A percentile compares a stretch with the other conserved stretches of the same genome.
phyloP scores from a whole-genome alignment of 2,113 vertebrate species.

The Onychostoma macrolepis region DNA sequence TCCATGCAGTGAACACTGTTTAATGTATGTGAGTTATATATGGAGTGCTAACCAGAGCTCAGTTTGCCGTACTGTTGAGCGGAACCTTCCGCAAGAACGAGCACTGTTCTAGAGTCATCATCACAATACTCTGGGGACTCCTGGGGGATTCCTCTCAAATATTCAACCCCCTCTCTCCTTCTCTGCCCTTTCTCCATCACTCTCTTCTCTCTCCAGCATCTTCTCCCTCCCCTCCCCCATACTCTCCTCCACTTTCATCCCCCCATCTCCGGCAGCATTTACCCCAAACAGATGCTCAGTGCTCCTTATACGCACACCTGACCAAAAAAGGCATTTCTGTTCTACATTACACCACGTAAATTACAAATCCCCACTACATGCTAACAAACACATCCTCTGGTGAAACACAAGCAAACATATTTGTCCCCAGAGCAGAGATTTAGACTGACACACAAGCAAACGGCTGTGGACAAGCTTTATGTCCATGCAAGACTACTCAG shows the following conservation, averaged over 20 bases:
- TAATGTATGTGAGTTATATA: neutral
- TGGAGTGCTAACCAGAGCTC: neutral
- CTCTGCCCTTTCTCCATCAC: conserved; percentile 26
- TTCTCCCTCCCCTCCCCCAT: conserved; percentile 44
- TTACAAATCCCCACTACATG: neutral
- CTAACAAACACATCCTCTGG: conserved; percentile 10
- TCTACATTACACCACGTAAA: neutral
- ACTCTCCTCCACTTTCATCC: conserved; percentile 33
- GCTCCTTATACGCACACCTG: neutral
- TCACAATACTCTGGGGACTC: conserved; percentile 48
- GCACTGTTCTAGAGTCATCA: conserved; percentile 24
- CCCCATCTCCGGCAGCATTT: conserved; percentile 31
- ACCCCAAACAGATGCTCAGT: conserved; percentile 27
- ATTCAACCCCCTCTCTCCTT: conserved; percentile 22
- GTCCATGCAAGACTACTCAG: conserved; percentile 45
- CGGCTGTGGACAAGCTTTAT: conserved; percentile 19
- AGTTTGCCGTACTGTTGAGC: neutral
- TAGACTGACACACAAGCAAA: conserved; percentile 35
- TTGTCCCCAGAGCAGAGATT: conserved; percentile 22
- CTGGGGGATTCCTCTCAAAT: conserved; percentile 50
- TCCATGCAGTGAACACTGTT: neutral
- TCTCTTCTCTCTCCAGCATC: conserved; percentile 33
- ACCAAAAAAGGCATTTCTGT: conserved; percentile 22
- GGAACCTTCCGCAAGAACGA: neutral
- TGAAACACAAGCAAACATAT: neutral